Percentiles rank a stretch among this genome's conserved stretches.
Conservation (phyloP, 2,113 vertebrate genomes). For the Hylia prasina region DNA sequence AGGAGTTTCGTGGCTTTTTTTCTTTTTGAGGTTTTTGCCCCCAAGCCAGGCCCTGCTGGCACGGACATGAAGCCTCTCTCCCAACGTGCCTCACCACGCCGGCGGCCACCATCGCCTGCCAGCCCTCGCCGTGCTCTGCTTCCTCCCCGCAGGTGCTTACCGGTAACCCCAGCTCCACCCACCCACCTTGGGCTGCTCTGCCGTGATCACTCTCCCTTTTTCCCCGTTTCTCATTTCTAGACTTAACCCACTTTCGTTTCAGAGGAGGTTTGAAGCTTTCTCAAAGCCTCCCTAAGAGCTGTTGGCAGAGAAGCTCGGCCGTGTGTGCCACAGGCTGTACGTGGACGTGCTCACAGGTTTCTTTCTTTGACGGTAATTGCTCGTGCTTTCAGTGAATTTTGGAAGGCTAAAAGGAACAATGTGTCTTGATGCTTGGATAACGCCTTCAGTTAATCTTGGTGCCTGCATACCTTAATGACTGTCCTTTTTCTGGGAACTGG, state of each 20-base stretch:
- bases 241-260: conserved; percentile 15
- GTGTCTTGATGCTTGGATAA: not conserved
- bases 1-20: not conserved
- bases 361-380: not conserved
- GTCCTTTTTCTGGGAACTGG: not conserved
- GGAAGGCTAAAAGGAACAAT: not conserved
- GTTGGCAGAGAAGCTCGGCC: not conserved
- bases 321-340: not conserved
- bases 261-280: not conserved
- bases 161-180: not conserved
- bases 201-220: rapidly evolving
- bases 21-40: not conserved
- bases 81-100: not conserved
- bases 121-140: not conserved
- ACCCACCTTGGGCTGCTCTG: not conserved
- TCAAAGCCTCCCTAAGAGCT: not conserved
- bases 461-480: not conserved
- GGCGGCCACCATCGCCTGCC: not conserved
- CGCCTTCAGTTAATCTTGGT: not conserved
- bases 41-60: not conserved
- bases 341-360: rapidly evolving
- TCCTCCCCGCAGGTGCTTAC: conserved; percentile 35
- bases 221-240: rapidly evolving
- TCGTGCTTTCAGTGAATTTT: not conserved
- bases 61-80: not conserved